Percentiles rank a stretch among this genome's conserved stretches.
Conservation (phyloP, 2,888 invertebrate species). For the Amiota minor region DNA sequence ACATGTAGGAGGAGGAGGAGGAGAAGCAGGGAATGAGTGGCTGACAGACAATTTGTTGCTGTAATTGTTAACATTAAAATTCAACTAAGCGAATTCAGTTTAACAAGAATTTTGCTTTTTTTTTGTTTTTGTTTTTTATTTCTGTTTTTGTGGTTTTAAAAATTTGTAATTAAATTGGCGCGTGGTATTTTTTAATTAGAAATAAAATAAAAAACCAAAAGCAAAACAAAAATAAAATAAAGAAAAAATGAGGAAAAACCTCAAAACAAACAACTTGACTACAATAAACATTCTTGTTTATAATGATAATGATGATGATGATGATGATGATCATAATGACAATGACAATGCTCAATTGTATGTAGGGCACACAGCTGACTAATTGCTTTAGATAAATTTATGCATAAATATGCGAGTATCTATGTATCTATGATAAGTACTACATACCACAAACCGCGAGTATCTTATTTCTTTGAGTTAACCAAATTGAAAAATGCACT, state of each 20-base stretch:
- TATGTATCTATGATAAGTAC: conserved; percentile 6
- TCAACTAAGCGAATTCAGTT: too few relatives aligned
- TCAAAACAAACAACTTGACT: too few relatives aligned
- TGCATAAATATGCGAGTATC: conserved; percentile 12
- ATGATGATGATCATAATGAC: too few relatives aligned
- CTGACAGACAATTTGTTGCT: too few relatives aligned
- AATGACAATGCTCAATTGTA: conserved; percentile 29
- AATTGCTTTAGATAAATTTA: conserved; percentile 37
- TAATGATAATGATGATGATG: neutral
- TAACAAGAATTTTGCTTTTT: too few relatives aligned
- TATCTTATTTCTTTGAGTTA: neutral
- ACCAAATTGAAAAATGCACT: conserved; percentile 46
- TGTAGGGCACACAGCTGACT: conserved; percentile 52
- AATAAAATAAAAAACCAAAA: conserved; percentile 19
- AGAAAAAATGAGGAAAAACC: too few relatives aligned
- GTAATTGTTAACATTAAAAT: too few relatives aligned
- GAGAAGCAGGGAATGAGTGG: too few relatives aligned
- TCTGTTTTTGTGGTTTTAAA: conserved; percentile 30
- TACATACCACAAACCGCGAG: conserved; percentile 5
- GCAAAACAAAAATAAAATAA: conserved; percentile 32
- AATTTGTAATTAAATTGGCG: conserved; percentile 48
- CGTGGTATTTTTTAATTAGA: conserved; percentile 47
- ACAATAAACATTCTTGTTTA: neutral
- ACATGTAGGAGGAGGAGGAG: neutral
- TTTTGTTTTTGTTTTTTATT: neutral